Base-by-base conservation (phyloP, 1,140 invertebrate species). In the Globodera ellingtonae region DNA sequence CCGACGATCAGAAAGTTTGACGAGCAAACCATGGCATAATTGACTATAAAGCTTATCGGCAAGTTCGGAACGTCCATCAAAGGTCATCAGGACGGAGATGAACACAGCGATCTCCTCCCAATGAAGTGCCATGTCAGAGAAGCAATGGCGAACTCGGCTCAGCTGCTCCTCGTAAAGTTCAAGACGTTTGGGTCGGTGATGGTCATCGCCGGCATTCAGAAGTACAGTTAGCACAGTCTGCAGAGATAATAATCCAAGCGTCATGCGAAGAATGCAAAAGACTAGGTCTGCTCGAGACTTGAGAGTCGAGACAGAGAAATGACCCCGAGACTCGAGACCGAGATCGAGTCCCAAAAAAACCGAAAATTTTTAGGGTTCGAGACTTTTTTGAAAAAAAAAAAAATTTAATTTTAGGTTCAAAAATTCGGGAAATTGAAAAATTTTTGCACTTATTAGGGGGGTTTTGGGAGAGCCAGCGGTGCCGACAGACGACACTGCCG, bases 91-190 rank as follows among this genome's bases (percentile, higher is more conserved):
- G 65, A 35, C 35, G 65, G 56, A 75, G 18, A 75, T 48, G n/a
- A 75, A 65, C 35, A 75, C 56, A 56, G 46, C 73, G 46, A 46
- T 46, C n/a, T 75, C 73, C 7, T 75, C 73, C 50, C 56, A 75
- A 56, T 62, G 56, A 6, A 62, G 15, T 15, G 2, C 15, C 15
- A 62, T 18, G 13, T 18, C 56, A 62, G 10, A 4, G 56, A 62
- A 62, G 18, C 10, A 62, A 18, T 62, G 56, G 56, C 15, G 56
- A 15, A 62, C 15, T 2, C 56, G 56, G 56, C 10, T 4, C 56
- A 62, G 18, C 18, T 18, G 56, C 56, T 15, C 56, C 6, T 21
- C 56, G 5, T 18, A 4, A 15, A 62, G 56, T 18, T 62, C 13
- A 18, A 62, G 15, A 6, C 3, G 13, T 62, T 62, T 62, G 56